These are phyloP conservation scores for Pseudopipra pipra DNA, from an alignment of 2,113 vertebrate species.

Conservation along the genomic window DNA sequence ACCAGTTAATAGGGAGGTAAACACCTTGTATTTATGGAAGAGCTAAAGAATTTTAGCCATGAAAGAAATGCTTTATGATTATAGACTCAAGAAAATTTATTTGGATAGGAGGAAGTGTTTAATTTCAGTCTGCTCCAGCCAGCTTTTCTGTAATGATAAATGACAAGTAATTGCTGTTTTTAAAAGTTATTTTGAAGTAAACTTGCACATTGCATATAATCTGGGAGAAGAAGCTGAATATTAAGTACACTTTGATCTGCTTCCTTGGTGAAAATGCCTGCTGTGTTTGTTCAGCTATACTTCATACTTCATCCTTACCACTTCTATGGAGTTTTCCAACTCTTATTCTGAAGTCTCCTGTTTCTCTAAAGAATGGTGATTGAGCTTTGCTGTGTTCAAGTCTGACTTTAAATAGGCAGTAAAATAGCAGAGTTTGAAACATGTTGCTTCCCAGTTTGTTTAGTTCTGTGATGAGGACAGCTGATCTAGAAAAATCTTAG, in stretches of 20 bases:
- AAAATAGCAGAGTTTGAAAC: neutral
- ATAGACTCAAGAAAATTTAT: neutral
- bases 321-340: neutral
- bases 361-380: neutral
- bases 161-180: neutral
- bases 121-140: slow-evolving; percentile 8
- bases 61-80: slow-evolving; percentile 3
- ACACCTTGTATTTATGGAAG: neutral
- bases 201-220: neutral
- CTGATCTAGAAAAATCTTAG: neutral
- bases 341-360: neutral
- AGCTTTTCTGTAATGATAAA: neutral
- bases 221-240: neutral
- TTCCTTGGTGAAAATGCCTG: neutral
- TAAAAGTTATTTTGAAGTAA: slow-evolving; percentile 9
- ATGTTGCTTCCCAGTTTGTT: neutral
- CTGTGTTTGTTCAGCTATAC: neutral
- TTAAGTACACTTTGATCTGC: neutral
- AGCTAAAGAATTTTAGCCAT: slow-evolving; percentile 32
- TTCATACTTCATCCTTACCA: neutral
- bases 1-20: neutral
- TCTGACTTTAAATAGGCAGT: neutral
- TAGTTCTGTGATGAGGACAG: neutral
- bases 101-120: slow-evolving; percentile 4
- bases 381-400: neutral